These are phyloP conservation scores for Emydura subglobosa DNA, from an alignment of 2,113 vertebrate genomes.

Conservation along the genomic window DNA sequence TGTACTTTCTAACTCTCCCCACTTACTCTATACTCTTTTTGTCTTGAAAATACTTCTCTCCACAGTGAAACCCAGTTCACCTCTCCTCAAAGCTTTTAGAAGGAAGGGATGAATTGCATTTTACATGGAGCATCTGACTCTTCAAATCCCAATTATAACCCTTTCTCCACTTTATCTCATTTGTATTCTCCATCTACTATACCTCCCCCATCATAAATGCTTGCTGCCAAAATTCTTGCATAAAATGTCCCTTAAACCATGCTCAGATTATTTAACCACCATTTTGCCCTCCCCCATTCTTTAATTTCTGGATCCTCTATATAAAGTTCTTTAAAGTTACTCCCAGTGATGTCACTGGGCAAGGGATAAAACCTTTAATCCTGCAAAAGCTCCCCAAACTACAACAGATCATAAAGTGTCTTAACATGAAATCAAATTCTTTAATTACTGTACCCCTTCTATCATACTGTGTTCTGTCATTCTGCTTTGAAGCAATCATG, in stretches of 20 bases:
- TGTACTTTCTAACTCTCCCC: accelerated
- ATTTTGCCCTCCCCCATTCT: background rate
- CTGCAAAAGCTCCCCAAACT: background rate
- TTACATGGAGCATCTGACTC: background rate
- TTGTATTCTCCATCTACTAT: background rate
- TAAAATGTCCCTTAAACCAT: background rate
- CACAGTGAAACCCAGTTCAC: background rate
- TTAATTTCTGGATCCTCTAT: background rate
- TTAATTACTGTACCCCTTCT: background rate
- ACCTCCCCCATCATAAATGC: background rate
- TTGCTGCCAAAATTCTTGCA: background rate
- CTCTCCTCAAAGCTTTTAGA: background rate
- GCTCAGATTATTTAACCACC: background rate
- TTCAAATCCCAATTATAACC: background rate
- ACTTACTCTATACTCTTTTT: background rate
- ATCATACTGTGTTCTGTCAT: background rate
- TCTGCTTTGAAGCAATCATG: background rate
- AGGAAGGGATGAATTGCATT: background rate
- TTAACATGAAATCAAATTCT: background rate
- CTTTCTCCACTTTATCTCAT: background rate
- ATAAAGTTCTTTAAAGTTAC: background rate
- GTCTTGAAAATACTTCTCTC: background rate
- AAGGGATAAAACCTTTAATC: background rate
- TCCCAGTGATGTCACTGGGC: background rate
- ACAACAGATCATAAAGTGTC: background rate